These are phyloP conservation scores for Periplaneta americana DNA, from an alignment of 1,140 invertebrate species.

Conservation along the genomic window DNA sequence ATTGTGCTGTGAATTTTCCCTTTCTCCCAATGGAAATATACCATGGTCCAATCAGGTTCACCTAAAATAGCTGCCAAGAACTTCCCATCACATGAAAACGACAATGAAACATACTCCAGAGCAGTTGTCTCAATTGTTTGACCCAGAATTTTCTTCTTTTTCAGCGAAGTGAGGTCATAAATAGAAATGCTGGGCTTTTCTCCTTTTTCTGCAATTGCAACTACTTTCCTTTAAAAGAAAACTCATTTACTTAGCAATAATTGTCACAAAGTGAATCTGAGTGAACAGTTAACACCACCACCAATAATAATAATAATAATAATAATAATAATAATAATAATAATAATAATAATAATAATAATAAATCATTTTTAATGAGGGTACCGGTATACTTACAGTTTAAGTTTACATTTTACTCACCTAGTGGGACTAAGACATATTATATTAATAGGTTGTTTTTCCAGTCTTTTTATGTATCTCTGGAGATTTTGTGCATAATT, in stretches of 20 bases:
- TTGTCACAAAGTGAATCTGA: too few species aligned
- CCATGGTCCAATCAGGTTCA: constrained; percentile 71
- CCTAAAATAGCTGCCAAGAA: constrained; percentile 71
- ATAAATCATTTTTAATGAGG: not conserved
- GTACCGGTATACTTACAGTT: too few species aligned
- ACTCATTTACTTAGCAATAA: too few species aligned
- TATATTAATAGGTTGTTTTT: not conserved
- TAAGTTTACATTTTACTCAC: constrained; percentile 3
- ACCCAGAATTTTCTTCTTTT: constrained; percentile 52
- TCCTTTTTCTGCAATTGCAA: constrained; percentile 45
- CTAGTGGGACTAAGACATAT: constrained; percentile 8
- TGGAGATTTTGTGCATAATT: constrained; percentile 44
- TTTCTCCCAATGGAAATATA: constrained; percentile 81
- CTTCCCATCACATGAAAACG: constrained; percentile 74
- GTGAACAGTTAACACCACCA: too few species aligned
- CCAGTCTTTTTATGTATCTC: constrained; percentile 34
- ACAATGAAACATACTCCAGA: constrained; percentile 59
- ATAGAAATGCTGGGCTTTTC: constrained; percentile 54
- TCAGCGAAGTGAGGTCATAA: constrained; percentile 56
- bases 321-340: not conserved
- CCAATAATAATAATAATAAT: too few species aligned
- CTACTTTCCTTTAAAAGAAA: constrained; percentile 44
- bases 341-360: not conserved
- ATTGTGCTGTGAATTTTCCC: constrained; percentile 70
- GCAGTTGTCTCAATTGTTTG: constrained; percentile 44